A percentile compares a stretch with the other conserved stretches of the same genome.
Conservation (phyloP, 2,113 vertebrate species). For the Sterna hirundo region DNA sequence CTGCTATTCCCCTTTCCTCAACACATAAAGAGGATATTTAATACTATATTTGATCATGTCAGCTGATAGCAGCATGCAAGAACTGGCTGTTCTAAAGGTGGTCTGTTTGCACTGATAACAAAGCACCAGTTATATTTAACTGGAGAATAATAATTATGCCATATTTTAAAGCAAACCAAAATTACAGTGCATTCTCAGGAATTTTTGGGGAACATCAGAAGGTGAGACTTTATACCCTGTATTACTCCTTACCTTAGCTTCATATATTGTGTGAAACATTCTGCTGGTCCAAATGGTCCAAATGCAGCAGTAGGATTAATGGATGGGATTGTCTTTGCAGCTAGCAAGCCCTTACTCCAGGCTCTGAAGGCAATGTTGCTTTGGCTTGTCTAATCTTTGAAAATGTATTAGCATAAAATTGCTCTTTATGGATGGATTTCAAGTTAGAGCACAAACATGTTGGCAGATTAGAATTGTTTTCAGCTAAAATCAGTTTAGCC, state of each 20-base stretch:
- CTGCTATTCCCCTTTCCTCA: not conserved
- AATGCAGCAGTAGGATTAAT: not conserved
- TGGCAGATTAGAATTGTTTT: not conserved
- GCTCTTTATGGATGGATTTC: not conserved
- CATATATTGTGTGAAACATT: not conserved
- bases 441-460: not conserved
- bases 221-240: fast-evolving
- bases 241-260: not conserved
- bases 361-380: not conserved
- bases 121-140: not conserved
- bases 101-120: not conserved
- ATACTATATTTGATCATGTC: not conserved
- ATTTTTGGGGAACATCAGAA: not conserved
- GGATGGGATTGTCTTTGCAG: not conserved
- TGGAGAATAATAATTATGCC: not conserved
- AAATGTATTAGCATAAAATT: not conserved
- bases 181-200: not conserved
- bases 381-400: not conserved
- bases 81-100: not conserved
- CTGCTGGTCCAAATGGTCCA: not conserved
- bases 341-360: not conserved
- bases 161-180: not conserved
- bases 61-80: not conserved
- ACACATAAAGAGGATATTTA: not conserved
- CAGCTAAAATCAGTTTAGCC: not conserved